phyloP scores from a whole-genome alignment of 2,888 invertebrate genomes.

The Mimas tiliae region DNA sequence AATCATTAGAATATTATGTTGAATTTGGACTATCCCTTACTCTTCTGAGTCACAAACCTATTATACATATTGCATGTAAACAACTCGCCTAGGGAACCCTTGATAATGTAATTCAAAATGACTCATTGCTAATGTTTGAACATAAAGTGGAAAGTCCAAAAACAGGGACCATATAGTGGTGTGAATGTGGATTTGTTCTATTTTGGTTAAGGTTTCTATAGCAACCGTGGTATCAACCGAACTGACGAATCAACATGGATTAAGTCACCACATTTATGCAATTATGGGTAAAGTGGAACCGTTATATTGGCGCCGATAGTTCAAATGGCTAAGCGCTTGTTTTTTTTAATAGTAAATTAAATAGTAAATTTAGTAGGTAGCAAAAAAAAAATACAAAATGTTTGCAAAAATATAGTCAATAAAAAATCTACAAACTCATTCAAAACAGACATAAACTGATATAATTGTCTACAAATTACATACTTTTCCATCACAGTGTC shows the following conservation, averaged over 20 bases:
- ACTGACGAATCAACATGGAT: neutral
- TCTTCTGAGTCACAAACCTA: neutral
- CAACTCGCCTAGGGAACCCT: neutral
- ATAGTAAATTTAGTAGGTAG: too few species aligned
- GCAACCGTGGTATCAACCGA: neutral
- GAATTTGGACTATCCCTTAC: too few species aligned
- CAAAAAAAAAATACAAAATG: too few species aligned
- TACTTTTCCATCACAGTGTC: constrained; percentile 18
- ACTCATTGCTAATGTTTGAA: neutral
- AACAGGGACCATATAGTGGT: neutral
- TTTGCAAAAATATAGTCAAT: too few species aligned
- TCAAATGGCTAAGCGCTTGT: too few species aligned
- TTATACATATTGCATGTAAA: neutral
- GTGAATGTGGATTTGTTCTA: constrained; percentile 7
- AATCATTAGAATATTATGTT: too few species aligned
- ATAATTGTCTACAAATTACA: constrained; percentile 22
- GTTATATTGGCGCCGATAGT: neutral
- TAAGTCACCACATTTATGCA: neutral
- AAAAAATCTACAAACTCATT: neutral
- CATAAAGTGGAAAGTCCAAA: neutral
- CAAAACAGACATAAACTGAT: constrained; percentile 15
- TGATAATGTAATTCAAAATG: neutral
- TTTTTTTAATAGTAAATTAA: too few species aligned
- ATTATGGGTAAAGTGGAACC: neutral
- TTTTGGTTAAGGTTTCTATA: neutral